phyloP scores from a whole-genome alignment of 1,140 invertebrate species.

The Drosophila ambigua region DNA sequence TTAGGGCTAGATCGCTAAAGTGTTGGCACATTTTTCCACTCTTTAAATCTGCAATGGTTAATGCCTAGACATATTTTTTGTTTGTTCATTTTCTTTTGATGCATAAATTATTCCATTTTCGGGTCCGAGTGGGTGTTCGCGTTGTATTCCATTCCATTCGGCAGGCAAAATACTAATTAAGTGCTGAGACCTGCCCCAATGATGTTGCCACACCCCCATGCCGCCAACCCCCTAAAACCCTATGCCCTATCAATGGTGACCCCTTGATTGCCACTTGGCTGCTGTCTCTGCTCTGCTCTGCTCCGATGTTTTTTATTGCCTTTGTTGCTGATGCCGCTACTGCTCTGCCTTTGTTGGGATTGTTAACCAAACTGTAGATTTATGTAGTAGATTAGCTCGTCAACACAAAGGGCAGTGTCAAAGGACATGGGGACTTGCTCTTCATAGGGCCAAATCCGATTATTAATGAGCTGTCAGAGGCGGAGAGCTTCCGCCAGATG shows the following conservation, averaged over 20 bases:
- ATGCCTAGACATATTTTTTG: slow-evolving; percentile 1
- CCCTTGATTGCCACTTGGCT: slow-evolving; percentile 5
- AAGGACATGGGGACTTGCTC: slow-evolving; percentile 28
- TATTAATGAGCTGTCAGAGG: slow-evolving; percentile 77
- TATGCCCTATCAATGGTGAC: neutral
- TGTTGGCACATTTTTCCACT: too few relatives aligned
- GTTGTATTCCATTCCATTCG: slow-evolving; percentile 28
- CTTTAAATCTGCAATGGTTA: neutral
- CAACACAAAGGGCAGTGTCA: slow-evolving; percentile 54
- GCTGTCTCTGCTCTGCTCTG: slow-evolving; percentile 1
- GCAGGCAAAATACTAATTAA: slow-evolving; percentile 52
- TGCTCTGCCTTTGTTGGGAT: slow-evolving; percentile 52
- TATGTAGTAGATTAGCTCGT: slow-evolving; percentile 76
- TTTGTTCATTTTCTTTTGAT: slow-evolving; percentile 15
- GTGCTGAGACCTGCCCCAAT: slow-evolving; percentile 57
- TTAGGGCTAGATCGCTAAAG: neutral
- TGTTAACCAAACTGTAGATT: slow-evolving; percentile 78
- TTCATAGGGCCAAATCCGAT: slow-evolving; percentile 66
- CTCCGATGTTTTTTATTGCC: slow-evolving; percentile 3
- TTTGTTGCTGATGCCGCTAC: slow-evolving; percentile 10
- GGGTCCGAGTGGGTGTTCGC: neutral
- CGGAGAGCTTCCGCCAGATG: slow-evolving; percentile 30
- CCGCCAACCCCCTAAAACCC: slow-evolving; percentile 9
- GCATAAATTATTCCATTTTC: slow-evolving; percentile 49
- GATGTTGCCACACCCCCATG: slow-evolving; percentile 41